These are phyloP conservation scores for Ctenochaetus hawaiiensis DNA, from an alignment of 2,797 vertebrate genomes.

Conservation along the genomic window DNA sequence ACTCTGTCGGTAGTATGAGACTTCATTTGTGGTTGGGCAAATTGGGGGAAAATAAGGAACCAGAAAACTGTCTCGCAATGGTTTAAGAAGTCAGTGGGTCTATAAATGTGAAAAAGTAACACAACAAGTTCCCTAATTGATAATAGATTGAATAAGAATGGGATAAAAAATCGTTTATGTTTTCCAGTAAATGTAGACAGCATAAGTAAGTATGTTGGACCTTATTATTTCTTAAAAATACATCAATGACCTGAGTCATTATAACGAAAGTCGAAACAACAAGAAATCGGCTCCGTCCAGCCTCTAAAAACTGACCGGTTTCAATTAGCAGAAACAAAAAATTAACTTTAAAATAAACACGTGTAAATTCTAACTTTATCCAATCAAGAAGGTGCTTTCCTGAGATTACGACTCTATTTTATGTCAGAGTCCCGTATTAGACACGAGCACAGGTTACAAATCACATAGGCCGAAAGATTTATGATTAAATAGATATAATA, in stretches of 20 bases:
- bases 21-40: not conserved
- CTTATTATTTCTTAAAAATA: not conserved
- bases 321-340: not conserved
- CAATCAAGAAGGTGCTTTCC: not conserved
- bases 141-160: not conserved
- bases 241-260: not conserved
- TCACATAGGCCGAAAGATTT: not conserved
- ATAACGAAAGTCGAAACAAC: not conserved
- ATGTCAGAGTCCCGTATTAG: not conserved
- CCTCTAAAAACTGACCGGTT: not conserved
- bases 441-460: not conserved
- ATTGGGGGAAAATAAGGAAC: not conserved
- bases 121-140: not conserved
- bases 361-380: not conserved
- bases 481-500: not conserved
- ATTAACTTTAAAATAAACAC: not conserved
- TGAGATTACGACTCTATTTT: not conserved
- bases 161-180: not conserved
- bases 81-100: not conserved
- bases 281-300: not conserved
- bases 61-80: not conserved
- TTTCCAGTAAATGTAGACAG: not conserved
- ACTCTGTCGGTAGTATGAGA: slow-evolving; percentile 46
- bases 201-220: not conserved
- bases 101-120: too few relatives aligned